phyloP scores from a whole-genome alignment of 1,140 invertebrate species.

The Penaeus indicus region DNA sequence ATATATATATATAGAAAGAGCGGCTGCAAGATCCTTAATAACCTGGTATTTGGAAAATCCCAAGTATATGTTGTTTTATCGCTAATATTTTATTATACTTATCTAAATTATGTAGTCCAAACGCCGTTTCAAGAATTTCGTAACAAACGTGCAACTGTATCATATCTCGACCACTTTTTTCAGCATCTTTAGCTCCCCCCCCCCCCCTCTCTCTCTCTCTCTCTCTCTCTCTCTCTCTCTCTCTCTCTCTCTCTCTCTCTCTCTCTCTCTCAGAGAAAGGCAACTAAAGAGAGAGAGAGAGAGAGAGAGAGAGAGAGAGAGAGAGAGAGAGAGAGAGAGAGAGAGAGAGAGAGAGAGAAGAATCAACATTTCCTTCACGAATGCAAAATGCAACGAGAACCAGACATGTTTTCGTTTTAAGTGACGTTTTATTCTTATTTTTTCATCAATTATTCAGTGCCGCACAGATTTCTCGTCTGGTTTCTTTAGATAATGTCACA shows the following conservation, averaged over 20 bases:
- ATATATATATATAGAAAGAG: background rate
- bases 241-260: background rate
- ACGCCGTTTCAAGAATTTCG: too few relatives aligned
- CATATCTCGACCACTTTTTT: background rate
- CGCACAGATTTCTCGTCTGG: too few relatives aligned
- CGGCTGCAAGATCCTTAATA: background rate
- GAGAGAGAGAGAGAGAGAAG: background rate
- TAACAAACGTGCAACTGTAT: too few relatives aligned
- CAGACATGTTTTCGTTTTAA: too few relatives aligned
- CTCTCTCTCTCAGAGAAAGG: background rate
- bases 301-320: background rate
- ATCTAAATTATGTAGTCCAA: background rate
- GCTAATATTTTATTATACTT: too few relatives aligned
- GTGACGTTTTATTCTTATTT: too few relatives aligned
- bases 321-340: conserved; percentile 20
- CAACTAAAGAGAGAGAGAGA: too few relatives aligned
- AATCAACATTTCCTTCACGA: background rate
- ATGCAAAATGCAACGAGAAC: background rate
- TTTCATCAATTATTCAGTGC: too few relatives aligned
- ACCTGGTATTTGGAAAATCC: too few relatives aligned
- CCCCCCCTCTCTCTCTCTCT: background rate
- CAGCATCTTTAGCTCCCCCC: background rate
- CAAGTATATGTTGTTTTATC: too few relatives aligned
- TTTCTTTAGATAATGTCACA: too few relatives aligned
- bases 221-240: background rate